Evolutionary conservation across 2,888 invertebrate genomes (phyloP).

Genomic region (Rambutsinella grinnellia): DNA sequence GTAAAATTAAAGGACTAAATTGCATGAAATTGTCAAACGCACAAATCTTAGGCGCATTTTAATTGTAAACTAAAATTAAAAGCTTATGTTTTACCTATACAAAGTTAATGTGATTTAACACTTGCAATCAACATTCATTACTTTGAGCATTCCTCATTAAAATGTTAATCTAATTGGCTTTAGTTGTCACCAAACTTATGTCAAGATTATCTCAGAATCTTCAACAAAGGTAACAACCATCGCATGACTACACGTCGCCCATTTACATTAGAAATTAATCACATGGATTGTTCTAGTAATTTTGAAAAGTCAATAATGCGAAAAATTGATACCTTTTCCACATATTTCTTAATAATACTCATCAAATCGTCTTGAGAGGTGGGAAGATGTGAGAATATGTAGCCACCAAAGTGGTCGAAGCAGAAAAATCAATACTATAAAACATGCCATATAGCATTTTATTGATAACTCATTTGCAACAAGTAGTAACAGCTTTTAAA

Average conservation of each 20-base stretch:
- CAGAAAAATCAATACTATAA: not conserved
- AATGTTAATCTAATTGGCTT: too few relatives aligned
- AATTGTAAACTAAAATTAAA: too few relatives aligned
- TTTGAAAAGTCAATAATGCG: not conserved
- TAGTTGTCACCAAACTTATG: too few relatives aligned
- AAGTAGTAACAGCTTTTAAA: not conserved
- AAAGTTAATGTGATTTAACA: too few relatives aligned
- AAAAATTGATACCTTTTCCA: too few relatives aligned
- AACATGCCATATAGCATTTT: not conserved
- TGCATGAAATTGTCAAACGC: not conserved
- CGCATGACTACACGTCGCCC: not conserved
- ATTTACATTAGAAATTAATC: not conserved
- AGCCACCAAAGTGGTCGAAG: not conserved
- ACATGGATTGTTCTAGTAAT: too few relatives aligned
- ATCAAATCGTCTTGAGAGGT: not conserved
- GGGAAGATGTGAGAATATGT: not conserved
- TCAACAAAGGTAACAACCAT: not conserved
- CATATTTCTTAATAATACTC: too few relatives aligned
- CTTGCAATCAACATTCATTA: too few relatives aligned
- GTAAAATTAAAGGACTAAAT: not conserved
- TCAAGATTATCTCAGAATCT: not conserved
- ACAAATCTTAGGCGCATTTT: too few relatives aligned
- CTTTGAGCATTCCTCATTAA: too few relatives aligned
- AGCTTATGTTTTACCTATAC: too few relatives aligned
- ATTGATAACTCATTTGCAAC: not conserved